Evolutionary conservation across 1,140 invertebrate species (phyloP).

Genomic region (Drosophila hydei): DNA sequence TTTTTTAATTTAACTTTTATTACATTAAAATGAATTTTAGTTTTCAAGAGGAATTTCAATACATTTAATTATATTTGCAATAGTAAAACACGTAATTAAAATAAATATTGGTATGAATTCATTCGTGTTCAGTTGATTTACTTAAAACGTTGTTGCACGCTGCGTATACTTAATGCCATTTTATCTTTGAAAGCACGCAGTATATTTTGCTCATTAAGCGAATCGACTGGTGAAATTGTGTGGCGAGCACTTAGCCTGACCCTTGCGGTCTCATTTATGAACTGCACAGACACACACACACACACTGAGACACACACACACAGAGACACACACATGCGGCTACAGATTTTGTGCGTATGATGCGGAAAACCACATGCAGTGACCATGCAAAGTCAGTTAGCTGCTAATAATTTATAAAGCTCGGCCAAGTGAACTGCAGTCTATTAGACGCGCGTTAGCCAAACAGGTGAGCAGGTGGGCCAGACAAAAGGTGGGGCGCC

Average conservation of each 20-base stretch:
- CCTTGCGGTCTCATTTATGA: constrained; percentile 74
- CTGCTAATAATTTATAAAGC: constrained; percentile 75
- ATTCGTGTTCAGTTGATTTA: not conserved
- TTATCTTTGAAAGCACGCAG: constrained; percentile 45
- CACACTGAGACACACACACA: not conserved
- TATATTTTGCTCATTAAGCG: constrained; percentile 40
- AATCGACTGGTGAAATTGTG: constrained; percentile 43
- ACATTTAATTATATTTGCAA: too few relatives aligned
- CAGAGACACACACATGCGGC: constrained; percentile 2
- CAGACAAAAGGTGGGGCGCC: not conserved
- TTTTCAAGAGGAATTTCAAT: too few relatives aligned
- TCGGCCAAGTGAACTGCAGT: constrained; percentile 65
- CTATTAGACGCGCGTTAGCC: constrained; percentile 77
- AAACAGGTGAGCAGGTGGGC: constrained; percentile 31
- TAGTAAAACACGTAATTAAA: too few relatives aligned
- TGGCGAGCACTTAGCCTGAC: constrained; percentile 70
- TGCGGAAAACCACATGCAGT: constrained; percentile 43
- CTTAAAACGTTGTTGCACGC: not conserved
- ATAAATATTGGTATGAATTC: not conserved
- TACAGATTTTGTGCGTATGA: constrained; percentile 1
- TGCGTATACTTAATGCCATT: constrained; percentile 35
- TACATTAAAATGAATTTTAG: too few relatives aligned
- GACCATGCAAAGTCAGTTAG: constrained; percentile 76
- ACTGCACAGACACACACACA: constrained; percentile 45
- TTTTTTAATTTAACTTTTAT: too few relatives aligned